Evolutionary conservation across 2,797 vertebrate genomes (phyloP).

Genomic region (Petrocephalus sullivani): DNA sequence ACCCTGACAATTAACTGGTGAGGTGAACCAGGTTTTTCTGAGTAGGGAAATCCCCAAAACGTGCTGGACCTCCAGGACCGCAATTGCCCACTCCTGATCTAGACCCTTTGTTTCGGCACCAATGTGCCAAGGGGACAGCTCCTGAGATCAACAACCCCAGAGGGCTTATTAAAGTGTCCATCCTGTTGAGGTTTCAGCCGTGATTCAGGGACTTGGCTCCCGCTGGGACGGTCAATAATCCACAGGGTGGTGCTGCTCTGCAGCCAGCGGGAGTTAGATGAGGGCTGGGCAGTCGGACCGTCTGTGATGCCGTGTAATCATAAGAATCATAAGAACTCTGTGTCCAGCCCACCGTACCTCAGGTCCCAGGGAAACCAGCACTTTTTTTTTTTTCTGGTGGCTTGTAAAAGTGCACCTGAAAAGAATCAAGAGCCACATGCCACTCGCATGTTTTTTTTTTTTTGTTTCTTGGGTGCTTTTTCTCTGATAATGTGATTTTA

Average conservation of each 20-base stretch:
- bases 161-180: conserved; percentile 4
- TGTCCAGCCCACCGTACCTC: not conserved
- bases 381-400: not conserved
- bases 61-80: too few species aligned
- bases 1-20: too few species aligned
- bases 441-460: not conserved
- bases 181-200: conserved; percentile 22
- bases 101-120: not conserved
- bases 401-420: not conserved
- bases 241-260: not conserved
- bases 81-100: too few species aligned
- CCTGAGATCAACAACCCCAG: conserved; percentile 24
- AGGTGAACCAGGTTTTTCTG: too few species aligned
- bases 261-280: not conserved
- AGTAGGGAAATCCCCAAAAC: too few species aligned
- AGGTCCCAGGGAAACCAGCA: not conserved
- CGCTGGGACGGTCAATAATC: conserved; percentile 23
- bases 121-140: conserved; percentile 4
- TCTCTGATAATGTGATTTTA: not conserved
- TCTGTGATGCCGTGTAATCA: not conserved
- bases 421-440: not conserved
- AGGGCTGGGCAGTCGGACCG: not conserved
- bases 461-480: not conserved
- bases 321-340: not conserved
- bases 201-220: conserved; percentile 27